Conservation (phyloP, 2,113 vertebrate species). For the Lepisosteus oculatus region DNA sequence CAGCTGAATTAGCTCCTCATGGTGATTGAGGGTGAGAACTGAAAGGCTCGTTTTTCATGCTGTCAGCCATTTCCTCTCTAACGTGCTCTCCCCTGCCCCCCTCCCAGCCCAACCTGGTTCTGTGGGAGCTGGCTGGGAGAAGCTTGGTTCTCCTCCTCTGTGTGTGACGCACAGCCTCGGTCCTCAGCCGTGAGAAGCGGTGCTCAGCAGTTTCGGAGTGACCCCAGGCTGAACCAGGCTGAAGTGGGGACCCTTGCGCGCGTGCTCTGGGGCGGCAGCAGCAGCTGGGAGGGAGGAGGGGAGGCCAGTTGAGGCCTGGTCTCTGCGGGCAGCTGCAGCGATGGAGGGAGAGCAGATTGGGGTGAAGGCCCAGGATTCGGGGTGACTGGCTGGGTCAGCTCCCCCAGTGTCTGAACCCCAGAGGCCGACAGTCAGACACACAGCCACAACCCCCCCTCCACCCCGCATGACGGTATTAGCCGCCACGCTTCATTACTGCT, state of each 20-base stretch:
- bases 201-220: constrained; percentile 7
- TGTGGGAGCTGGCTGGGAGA: background rate
- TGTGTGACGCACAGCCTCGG: background rate
- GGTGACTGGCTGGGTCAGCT: background rate
- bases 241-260: background rate
- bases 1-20: constrained; percentile 34
- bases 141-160: constrained; percentile 8
- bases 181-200: background rate
- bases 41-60: constrained; percentile 41
- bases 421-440: constrained; percentile 1
- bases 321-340: background rate
- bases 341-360: background rate
- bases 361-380: background rate
- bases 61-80: constrained; percentile 25
- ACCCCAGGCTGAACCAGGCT: background rate
- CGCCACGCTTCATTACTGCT: constrained; percentile 10
- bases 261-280: background rate
- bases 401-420: background rate
- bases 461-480: background rate
- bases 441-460: background rate
- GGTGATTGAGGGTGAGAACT: constrained; percentile 22
- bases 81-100: constrained; percentile 4
- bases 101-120: constrained; percentile 7
- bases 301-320: background rate
- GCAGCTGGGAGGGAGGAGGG: background rate